phyloP scores from a whole-genome alignment of 2,797 vertebrate genomes.

The Glossophaga mutica region DNA sequence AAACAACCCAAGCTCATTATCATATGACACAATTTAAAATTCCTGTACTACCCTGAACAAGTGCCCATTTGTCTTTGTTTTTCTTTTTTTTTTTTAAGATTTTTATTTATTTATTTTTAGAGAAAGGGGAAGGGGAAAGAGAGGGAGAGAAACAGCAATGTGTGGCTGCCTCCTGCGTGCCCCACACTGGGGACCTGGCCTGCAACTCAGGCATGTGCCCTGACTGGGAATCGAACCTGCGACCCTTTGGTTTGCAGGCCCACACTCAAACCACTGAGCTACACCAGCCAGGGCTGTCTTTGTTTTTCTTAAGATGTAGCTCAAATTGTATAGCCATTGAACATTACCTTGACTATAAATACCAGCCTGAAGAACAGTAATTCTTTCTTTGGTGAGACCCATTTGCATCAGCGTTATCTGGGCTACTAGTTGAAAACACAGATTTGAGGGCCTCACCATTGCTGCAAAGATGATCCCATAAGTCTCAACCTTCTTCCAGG shows the following conservation, averaged over 20 bases:
- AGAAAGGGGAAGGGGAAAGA: no score
- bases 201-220: no score
- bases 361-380: neutral
- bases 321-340: neutral
- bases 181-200: no score
- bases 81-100: constrained; percentile 63
- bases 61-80: neutral
- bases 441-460: neutral
- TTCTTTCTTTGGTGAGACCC: constrained; percentile 5
- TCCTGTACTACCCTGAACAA: neutral
- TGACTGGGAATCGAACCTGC: no score
- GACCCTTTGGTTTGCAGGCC: no score
- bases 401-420: neutral
- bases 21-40: constrained; percentile 27
- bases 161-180: no score
- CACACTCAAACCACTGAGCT: no score
- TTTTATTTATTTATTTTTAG: no score
- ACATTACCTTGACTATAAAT: neutral
- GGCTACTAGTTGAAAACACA: neutral
- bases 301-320: constrained; percentile 39
- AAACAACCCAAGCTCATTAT: constrained; percentile 17
- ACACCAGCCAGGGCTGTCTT: no score
- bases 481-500: neutral
- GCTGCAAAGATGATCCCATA: neutral
- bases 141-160: no score